Evolutionary conservation across 2,797 vertebrate genomes (phyloP), one percentile per base, ranked within the genome.

Genomic region (Esox masquinongy): DNA sequence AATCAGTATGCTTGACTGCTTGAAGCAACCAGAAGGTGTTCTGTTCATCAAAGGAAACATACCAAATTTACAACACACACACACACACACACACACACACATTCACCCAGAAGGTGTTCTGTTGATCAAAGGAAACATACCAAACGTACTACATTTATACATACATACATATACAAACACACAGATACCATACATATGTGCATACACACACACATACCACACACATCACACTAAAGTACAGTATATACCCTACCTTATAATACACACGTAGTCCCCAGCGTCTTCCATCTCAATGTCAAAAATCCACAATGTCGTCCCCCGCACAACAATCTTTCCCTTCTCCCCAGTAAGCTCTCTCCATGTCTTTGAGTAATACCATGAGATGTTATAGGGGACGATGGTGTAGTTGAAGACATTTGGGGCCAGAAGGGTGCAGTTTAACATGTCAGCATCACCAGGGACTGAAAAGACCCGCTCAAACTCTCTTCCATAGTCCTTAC

Each of bases 1-100:
- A 0, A 87, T 77, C 79, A 95, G 75, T 31, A 49, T 67, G 49
- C 89, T 80, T 12, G 80, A 49, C 86, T 90, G 85, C 72, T 82
- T 93, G 75, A 86, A 92, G 80, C 95, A 94, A 51, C 61, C 1
- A 19, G 88, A 85, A 15, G 88, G 84, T 77, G 92, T 96, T 84
- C 96, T 98, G 93, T 50, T 29, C 6, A 4, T 49, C 4, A 0
- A 16, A 71, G 2, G 16, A 2, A 68, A 17, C 59, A 29, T 2
- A 29, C 15, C n/a, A 16, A 39, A 43, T 22, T 6, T 43, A 43
- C 39, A 9, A 43, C 2, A 17, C 9, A 39, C 43, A 51, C 24
- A 49, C 36, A 47, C 11, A 49, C 39, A 70, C 5, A 70, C 68
- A 70, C 68, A 49, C 50, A 72, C 50, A 39, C 34, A 39, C 34